phyloP scores from a whole-genome alignment of 1,140 invertebrate genomes.

The Trichomalopsis sarcophagae region DNA sequence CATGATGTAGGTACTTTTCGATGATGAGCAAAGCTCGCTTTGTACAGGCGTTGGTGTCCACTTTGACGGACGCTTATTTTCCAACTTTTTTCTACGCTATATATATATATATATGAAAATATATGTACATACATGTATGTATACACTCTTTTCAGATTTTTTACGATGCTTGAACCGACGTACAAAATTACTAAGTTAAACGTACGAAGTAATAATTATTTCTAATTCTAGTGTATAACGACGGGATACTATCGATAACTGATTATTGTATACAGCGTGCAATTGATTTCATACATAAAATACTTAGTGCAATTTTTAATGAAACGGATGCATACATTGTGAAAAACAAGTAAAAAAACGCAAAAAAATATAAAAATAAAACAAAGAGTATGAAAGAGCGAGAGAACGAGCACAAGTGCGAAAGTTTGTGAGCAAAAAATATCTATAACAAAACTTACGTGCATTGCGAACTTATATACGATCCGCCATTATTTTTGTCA shows the following conservation, averaged over 20 bases:
- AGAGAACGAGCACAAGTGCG: not conserved
- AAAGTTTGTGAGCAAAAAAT: slow-evolving; percentile 27
- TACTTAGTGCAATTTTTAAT: slow-evolving; percentile 48
- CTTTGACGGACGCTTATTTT: slow-evolving; percentile 23
- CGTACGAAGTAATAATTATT: slow-evolving; percentile 35
- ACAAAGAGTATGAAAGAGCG: slow-evolving; percentile 3
- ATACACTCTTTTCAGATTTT: slow-evolving; percentile 38
- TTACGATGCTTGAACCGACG: slow-evolving; percentile 40
- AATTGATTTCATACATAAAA: slow-evolving; percentile 47
- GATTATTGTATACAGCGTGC: slow-evolving; percentile 39
- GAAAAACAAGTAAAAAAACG: not conserved
- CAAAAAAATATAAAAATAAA: slow-evolving; percentile 15
- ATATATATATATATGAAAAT: slow-evolving; percentile 35
- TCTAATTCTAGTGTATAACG: slow-evolving; percentile 32
- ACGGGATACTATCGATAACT: not conserved
- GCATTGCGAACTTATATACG: not conserved
- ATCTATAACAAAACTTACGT: slow-evolving; percentile 16
- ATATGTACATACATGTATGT: slow-evolving; percentile 34
- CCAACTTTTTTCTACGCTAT: slow-evolving; percentile 33
- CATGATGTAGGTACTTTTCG: slow-evolving; percentile 3
- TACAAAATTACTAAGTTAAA: slow-evolving; percentile 43
- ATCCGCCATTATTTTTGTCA: slow-evolving; percentile 25
- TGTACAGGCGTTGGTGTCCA: slow-evolving; percentile 34
- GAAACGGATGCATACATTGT: slow-evolving; percentile 23
- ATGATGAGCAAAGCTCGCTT: slow-evolving; percentile 19